Base-by-base conservation (phyloP, 2,888 invertebrate genomes). In the Dolichopus griseipennis region DNA sequence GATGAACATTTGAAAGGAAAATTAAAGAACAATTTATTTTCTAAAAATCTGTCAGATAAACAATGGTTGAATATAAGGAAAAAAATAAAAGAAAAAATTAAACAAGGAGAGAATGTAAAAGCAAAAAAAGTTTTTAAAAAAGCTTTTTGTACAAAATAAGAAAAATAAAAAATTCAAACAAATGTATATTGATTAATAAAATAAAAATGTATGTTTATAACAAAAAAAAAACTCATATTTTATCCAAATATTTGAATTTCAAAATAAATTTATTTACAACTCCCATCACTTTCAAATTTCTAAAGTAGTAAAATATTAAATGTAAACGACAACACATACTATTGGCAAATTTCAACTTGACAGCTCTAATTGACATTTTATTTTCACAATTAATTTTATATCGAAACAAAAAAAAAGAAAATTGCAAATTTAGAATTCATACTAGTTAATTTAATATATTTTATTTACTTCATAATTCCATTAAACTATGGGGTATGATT, bases 401-500 rank as follows among this genome's bases (percentile, higher is more conserved):
- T 52, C 15, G 52, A 15, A 52, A 52, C 15, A 52, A 52, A 52
- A 52, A 52, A 52, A 52, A 52, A 52, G 52, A 52, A 52, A 52
- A 18, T 52, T 52, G 52, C 52, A 52, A 52, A 52, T 52, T 52
- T 18, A 6, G 18, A 52, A 52, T 52, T 52, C 4, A 52, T 52
- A 6, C 15, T 18, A 52, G n/a, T 52, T 52, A 18, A 15, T 18
- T 52, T 52, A 52, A 52, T 18, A 18, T 52, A 52, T 52, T 52
- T 12, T 52, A 52, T 18, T 18, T 52, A 12, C 1, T 52, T 15
- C 15, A 18, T 52, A 52, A 18, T n/a, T 52, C 18, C 18, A 18
- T 12, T 18, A 7, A 52, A 52, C 18, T 52, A 97, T 97, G 97
- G 97, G 97, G 78, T 97, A 92, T 85, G 97, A 97, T 84, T 86